A percentile compares a stretch with the other conserved stretches of the same genome.
Conservation (phyloP, 2,113 vertebrate species). For the Scolopax mira region DNA sequence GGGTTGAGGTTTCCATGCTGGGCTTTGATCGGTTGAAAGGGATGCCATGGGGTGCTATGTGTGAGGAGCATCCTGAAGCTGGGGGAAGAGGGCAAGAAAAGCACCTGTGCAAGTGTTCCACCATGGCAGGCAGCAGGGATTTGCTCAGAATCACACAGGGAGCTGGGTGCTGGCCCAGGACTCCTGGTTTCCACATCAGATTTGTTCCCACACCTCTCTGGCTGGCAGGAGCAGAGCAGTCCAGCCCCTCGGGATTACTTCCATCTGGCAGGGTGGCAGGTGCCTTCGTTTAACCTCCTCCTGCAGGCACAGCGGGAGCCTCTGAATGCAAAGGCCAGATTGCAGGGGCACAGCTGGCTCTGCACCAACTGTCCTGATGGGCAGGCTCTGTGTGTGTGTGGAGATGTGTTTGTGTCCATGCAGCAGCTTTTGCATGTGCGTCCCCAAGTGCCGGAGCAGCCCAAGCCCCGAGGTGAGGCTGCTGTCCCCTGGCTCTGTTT, state of each 20-base stretch:
- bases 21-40: neutral
- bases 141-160: neutral
- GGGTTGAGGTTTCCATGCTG: neutral
- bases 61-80: neutral
- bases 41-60: neutral
- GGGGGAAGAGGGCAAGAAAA: neutral
- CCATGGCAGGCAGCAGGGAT: neutral
- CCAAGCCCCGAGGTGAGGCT: neutral
- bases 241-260: neutral
- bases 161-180: neutral
- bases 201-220: neutral
- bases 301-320: neutral
- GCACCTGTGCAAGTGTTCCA: neutral
- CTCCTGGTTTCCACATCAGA: neutral
- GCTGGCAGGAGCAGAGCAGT: neutral
- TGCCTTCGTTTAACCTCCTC: neutral
- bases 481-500: neutral
- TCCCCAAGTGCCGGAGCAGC: neutral
- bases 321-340: fast-evolving
- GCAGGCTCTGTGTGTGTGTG: fast-evolving
- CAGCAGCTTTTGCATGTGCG: fast-evolving
- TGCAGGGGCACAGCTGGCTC: neutral
- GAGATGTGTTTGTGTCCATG: fast-evolving
- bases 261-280: neutral
- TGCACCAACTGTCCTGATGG: neutral